Evolutionary conservation across 2,888 invertebrate genomes (phyloP), one percentile per base, ranked within the genome.

Genomic region (Meganola albula): DNA sequence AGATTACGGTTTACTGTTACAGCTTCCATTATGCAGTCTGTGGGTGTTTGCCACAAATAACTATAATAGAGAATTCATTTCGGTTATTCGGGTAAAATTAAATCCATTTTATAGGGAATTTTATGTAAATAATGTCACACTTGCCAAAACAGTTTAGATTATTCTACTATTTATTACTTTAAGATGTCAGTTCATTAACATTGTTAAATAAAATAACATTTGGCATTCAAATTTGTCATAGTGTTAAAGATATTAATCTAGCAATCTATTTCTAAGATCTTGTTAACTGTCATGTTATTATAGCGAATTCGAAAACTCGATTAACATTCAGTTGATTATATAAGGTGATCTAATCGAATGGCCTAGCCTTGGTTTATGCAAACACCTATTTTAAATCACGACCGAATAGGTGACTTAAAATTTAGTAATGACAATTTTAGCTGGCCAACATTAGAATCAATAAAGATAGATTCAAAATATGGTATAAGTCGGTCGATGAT

Each of bases 351-450:
- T 63, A 68, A 68, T 61, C 40, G 47, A 65, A 65, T 63, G 48
- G 58, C 58, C 62, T 63, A 63, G 58, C 46, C 68, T 69, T 71
- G 71, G 77, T 69, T 63, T 70, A 78, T 74, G 71, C 70, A 69
- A 75, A 76, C 62, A 61, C 67, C 47, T 54, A 54, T 61, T 53
- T 65, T 71, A 74, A 75, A 74, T 74, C 65, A 72, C n/a, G 62
- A 58, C 58, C 48, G 65, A 72, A 73, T 66, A 66, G 58, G 52
- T 60, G 49, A 57, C 61, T 64, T 70, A 70, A 75, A 72, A 63
- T 69, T 60, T 53, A 60, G 57, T 57, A 47, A 57, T 55, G 67
- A 74, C 72, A 70, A 72, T 59, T 61, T 55, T 48, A 59, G 40
- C 34, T 52, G 61, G n/a, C n/a, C n/a, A n/a, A n/a, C n/a, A n/a